Percentiles rank a stretch among this genome's conserved stretches.
Evolutionary conservation across 2,888 invertebrate genomes (phyloP).

Genomic region (Volucella inanis): DNA sequence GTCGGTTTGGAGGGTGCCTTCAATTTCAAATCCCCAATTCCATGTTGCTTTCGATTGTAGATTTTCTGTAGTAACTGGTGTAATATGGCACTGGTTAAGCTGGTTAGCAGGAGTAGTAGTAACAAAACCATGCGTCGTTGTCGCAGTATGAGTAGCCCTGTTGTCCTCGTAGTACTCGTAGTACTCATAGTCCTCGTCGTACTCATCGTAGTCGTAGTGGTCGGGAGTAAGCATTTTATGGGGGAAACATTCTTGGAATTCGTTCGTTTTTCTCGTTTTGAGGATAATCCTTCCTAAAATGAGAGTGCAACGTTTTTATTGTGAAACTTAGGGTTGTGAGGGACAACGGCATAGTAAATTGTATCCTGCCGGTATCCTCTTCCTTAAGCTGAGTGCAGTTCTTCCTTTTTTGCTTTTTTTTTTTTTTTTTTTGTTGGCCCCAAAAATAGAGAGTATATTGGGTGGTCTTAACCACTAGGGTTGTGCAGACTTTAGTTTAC

Average conservation of each 20-base stretch:
- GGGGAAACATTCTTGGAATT: constrained; percentile 51
- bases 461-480: constrained; percentile 35
- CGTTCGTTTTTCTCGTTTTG: constrained; percentile 32
- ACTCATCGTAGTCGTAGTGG: neutral
- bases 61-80: constrained; percentile 27
- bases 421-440: neutral
- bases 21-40: constrained; percentile 66
- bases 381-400: constrained; percentile 53
- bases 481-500: constrained; percentile 65
- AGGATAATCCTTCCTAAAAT: constrained; percentile 56
- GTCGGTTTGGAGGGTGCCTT: constrained; percentile 34
- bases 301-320: constrained; percentile 71
- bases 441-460: neutral
- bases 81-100: constrained; percentile 64
- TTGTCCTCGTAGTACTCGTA: too few relatives aligned
- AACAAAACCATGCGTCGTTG: constrained; percentile 46
- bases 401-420: constrained; percentile 17
- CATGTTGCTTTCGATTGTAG: constrained; percentile 73
- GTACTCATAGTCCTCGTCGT: too few relatives aligned
- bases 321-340: constrained; percentile 50
- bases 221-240: constrained; percentile 69
- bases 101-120: constrained; percentile 42
- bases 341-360: constrained; percentile 68
- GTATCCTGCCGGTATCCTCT: constrained; percentile 71
- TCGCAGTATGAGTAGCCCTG: too few relatives aligned